Evolutionary conservation across 2,113 vertebrate genomes (phyloP).

Genomic region (Carassius gibelio): DNA sequence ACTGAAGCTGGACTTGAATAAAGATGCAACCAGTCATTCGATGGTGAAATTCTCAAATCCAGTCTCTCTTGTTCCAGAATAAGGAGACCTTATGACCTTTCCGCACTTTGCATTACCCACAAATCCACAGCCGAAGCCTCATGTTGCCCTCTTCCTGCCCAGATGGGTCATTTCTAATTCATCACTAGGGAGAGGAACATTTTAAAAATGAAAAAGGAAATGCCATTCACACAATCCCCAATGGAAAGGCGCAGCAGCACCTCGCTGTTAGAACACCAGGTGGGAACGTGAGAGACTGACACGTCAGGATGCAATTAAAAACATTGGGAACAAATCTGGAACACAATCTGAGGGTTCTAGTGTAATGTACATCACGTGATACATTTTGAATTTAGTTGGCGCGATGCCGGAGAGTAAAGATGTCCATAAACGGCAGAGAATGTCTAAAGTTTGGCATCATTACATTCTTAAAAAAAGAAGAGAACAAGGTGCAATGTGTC

Average conservation of each 20-base stretch:
- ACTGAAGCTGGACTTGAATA: neutral
- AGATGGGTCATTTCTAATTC: slow-evolving; percentile 31
- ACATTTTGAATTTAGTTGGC: too few species aligned
- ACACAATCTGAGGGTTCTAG: neutral
- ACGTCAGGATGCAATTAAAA: slow-evolving; percentile 16
- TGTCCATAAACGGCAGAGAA: too few species aligned
- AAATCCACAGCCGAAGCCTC: slow-evolving; percentile 1
- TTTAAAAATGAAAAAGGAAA: slow-evolving; percentile 23
- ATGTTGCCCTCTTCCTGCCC: neutral
- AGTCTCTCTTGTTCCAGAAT: neutral
- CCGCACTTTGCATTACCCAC: neutral
- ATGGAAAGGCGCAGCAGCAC: neutral
- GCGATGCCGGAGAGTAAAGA: too few species aligned
- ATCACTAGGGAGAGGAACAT: slow-evolving; percentile 8
- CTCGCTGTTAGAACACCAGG: neutral
- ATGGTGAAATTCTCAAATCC: slow-evolving; percentile 3
- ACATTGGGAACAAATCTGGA: neutral
- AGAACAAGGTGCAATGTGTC: too few species aligned
- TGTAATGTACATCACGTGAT: neutral
- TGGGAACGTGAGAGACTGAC: neutral
- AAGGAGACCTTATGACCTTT: slow-evolving; percentile 1
- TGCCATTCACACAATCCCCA: neutral
- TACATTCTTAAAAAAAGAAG: too few species aligned
- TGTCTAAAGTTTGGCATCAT: too few species aligned
- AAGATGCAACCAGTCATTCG: neutral